A percentile compares a stretch with the other conserved stretches of the same genome.
phyloP scores from a whole-genome alignment of 2,113 vertebrate genomes.

The Coptodon bakossiorum region DNA sequence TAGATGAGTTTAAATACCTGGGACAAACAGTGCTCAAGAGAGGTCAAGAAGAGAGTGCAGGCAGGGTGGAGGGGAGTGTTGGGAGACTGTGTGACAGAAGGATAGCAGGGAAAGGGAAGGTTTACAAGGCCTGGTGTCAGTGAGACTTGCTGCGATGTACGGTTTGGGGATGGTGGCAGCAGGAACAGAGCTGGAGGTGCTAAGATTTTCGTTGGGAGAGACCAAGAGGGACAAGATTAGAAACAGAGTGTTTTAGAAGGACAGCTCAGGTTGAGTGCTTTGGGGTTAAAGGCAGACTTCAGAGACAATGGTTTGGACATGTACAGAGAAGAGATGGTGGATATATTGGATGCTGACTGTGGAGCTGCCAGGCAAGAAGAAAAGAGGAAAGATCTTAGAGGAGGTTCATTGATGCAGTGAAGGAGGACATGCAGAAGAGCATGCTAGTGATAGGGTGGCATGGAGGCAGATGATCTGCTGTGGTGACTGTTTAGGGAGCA shows the following conservation, averaged over 20 bases:
- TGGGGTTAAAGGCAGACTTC: background rate
- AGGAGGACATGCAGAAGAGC: background rate
- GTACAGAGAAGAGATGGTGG: background rate
- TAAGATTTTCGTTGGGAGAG: background rate
- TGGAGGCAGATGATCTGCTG: background rate
- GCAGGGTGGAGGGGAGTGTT: background rate
- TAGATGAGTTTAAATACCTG: background rate
- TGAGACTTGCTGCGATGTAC: background rate
- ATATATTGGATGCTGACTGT: background rate
- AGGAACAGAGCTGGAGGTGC: background rate
- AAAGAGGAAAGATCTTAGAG: background rate
- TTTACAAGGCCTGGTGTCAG: background rate
- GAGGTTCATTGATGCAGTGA: background rate
- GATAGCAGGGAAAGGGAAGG: background rate
- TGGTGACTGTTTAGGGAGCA: background rate
- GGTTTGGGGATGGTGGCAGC: background rate
- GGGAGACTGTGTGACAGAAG: background rate
- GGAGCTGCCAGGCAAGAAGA: background rate
- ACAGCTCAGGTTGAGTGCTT: background rate
- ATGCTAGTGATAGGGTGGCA: background rate
- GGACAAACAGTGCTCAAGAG: background rate
- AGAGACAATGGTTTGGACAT: rapidly evolving
- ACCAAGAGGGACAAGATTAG: background rate
- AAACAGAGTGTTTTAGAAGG: background rate
- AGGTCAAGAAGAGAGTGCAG: background rate